Percentiles rank a stretch among this genome's conserved stretches.
phyloP scores from a whole-genome alignment of 2,888 invertebrate species.

The Epinotia nisella region DNA sequence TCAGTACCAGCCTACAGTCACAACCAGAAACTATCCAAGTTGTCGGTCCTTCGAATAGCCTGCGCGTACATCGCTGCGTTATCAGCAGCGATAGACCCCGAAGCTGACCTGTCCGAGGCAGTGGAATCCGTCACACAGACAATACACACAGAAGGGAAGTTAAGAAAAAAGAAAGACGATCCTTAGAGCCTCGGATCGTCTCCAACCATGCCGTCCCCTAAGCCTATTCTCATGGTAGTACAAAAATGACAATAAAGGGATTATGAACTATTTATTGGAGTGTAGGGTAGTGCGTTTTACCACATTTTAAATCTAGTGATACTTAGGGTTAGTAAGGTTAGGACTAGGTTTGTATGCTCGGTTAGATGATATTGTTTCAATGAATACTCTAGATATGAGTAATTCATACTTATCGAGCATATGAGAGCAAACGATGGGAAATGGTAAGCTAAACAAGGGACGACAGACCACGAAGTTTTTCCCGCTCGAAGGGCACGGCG shows the following conservation, averaged over 20 bases:
- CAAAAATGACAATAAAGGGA: conserved; percentile 63
- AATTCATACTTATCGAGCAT: not conserved
- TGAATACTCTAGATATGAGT: not conserved
- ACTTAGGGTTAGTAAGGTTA: not conserved
- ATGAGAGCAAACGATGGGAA: not conserved
- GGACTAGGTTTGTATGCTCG: not conserved
- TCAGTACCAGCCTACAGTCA: conserved; percentile 96
- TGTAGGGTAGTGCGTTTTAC: conserved; percentile 41
- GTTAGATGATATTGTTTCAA: not conserved
- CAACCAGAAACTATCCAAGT: conserved; percentile 96
- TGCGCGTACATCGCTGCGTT: conserved; percentile 96
- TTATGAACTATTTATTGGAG: conserved; percentile 43
- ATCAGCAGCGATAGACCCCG: conserved; percentile 89
- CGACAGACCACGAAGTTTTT: not conserved
- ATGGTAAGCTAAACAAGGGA: too few relatives aligned
- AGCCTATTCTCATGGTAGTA: conserved; percentile 65
- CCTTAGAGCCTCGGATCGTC: conserved; percentile 60
- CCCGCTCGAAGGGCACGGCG: not conserved
- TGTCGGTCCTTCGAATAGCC: conserved; percentile 96
- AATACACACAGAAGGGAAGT: conserved; percentile 95
- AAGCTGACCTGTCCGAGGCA: conserved; percentile 89
- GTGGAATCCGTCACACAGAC: conserved; percentile 95
- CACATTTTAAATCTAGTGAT: conserved; percentile 37
- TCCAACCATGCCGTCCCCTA: conserved; percentile 52
- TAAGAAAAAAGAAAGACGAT: conserved; percentile 94